Evolutionary conservation across 2,888 invertebrate genomes (phyloP).

Genomic region (Drosophila melanosoma): DNA sequence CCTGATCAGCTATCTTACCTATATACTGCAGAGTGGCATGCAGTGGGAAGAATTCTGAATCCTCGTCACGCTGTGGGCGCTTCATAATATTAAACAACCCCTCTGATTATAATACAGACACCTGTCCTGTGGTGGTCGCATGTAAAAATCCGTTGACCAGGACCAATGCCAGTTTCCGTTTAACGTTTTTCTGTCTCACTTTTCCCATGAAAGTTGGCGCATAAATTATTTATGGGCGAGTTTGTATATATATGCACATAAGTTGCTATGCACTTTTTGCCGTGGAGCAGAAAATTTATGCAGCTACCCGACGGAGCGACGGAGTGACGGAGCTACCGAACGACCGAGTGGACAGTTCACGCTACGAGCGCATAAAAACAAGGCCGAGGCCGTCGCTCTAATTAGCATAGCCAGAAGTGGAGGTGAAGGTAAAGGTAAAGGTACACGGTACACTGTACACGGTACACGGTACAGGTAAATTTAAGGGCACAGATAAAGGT

Average conservation of each 20-base stretch:
- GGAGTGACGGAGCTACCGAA: constrained; percentile 29
- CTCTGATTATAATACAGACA: constrained; percentile 37
- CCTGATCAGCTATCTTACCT: constrained; percentile 69
- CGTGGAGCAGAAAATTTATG: constrained; percentile 77
- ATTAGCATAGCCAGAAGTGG: constrained; percentile 67
- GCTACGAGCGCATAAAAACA: constrained; percentile 77
- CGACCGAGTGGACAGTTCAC: constrained; percentile 58
- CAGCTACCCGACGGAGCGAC: constrained; percentile 44
- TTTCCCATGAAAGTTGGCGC: constrained; percentile 75
- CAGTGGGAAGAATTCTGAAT: constrained; percentile 44
- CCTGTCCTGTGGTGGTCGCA: constrained; percentile 61
- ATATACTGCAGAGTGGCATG: constrained; percentile 54
- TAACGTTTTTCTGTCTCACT: constrained; percentile 69
- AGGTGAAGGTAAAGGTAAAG: constrained; percentile 17
- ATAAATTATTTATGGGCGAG: constrained; percentile 61
- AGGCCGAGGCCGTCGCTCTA: constrained; percentile 79
- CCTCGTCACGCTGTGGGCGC: constrained; percentile 60
- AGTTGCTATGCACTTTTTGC: constrained; percentile 37
- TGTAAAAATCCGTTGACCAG: constrained; percentile 67
- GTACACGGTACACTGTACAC: constrained; percentile 16
- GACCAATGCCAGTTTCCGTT: constrained; percentile 64
- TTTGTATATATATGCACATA: constrained; percentile 3
- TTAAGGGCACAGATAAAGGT: constrained; percentile 45
- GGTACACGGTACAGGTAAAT: constrained; percentile 17
- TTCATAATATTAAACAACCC: constrained; percentile 41